These are phyloP conservation scores for Chaetops frenatus DNA, from an alignment of 2,113 vertebrate genomes.

Conservation along the genomic window DNA sequence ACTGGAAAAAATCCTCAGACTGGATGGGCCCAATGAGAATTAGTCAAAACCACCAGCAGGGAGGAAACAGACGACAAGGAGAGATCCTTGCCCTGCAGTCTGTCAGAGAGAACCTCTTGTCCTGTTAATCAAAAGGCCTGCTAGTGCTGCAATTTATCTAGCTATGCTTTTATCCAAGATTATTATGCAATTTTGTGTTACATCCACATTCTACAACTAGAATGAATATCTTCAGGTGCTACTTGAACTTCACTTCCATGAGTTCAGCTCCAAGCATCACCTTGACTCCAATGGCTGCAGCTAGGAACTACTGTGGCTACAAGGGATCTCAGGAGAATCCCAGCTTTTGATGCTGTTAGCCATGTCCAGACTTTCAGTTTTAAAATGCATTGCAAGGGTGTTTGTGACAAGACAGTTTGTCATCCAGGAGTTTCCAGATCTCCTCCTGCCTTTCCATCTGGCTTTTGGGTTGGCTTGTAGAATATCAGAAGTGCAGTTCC, in stretches of 20 bases:
- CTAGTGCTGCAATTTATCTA: neutral
- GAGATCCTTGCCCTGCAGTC: neutral
- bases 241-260: neutral
- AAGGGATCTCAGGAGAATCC: neutral
- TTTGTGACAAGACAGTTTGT: neutral
- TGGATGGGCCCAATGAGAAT: neutral
- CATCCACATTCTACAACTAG: neutral
- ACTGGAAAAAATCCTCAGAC: neutral
- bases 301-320: neutral
- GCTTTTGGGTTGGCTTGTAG: neutral
- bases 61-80: neutral
- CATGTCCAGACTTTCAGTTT: neutral
- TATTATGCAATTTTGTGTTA: neutral
- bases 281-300: neutral
- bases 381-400: neutral
- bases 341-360: neutral
- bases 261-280: neutral
- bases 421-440: neutral
- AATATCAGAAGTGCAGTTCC: neutral
- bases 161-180: neutral
- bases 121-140: neutral
- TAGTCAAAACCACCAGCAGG: neutral
- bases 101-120: neutral
- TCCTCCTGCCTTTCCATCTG: constrained; percentile 10
- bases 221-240: neutral